Percentiles rank a stretch among this genome's conserved stretches.
These are phyloP conservation scores for Felis catus DNA, from an alignment of 2,113 vertebrate genomes.

Conservation along the genomic window F.catus_Fca126_mat1.0 CM031414.1:70043001-70043500, in stretches of 20 bases:
- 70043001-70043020: not conserved
- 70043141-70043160: not conserved
- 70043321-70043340: not conserved
- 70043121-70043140: not conserved
- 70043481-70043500: not conserved
- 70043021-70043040: not conserved
- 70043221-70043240: not conserved
- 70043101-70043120: not conserved
- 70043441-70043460: not conserved
- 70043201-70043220: not conserved
- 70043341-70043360: not conserved
- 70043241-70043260: not conserved
- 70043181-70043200: not conserved
- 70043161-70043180: slow-evolving; percentile 1
- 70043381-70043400: not conserved
- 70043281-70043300: not conserved
- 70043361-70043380: not conserved
- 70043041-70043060: not conserved
- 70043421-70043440: not conserved
- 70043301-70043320: not conserved
- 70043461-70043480: not conserved
- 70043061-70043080: not conserved
- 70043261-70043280: not conserved
- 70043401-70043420: not conserved
- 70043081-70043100: not conserved